These are phyloP conservation scores for Fabriciana adippe DNA, from an alignment of 2,888 invertebrate species.

Conservation along the genomic window DNA sequence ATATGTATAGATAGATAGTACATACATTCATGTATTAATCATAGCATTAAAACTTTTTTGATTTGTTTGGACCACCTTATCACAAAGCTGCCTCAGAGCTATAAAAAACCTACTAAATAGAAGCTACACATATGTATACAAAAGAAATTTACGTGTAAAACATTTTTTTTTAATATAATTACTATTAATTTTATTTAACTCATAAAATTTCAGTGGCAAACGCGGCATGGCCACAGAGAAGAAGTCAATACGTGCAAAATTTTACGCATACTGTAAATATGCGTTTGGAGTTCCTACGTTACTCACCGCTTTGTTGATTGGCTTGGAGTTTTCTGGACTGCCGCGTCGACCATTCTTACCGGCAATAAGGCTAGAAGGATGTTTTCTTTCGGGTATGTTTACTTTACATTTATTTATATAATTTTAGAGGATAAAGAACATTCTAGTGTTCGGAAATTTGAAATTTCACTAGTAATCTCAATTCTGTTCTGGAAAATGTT, in stretches of 20 bases:
- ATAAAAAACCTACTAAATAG: no score
- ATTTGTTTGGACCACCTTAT: no score
- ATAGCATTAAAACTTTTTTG: no score
- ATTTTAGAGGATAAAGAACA: no score
- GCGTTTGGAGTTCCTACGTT: constrained; percentile 66
- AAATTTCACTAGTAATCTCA: no score
- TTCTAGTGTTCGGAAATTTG: no score
- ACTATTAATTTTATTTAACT: background rate
- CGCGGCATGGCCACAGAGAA: constrained; percentile 58
- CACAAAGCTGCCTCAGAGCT: no score
- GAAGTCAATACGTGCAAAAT: constrained; percentile 54
- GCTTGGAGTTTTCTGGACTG: constrained; percentile 63
- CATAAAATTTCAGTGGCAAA: constrained; percentile 59
- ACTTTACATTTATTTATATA: background rate
- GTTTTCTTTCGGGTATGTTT: constrained; percentile 63
- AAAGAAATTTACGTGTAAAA: background rate
- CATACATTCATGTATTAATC: no score
- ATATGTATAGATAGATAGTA: no score
- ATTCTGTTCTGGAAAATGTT: no score
- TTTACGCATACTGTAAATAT: constrained; percentile 62
- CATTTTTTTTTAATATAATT: background rate
- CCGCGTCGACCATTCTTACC: constrained; percentile 57
- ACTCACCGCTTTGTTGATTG: constrained; percentile 57
- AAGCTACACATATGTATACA: no score
- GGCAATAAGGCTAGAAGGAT: constrained; percentile 57